Conservation (phyloP, 2,888 invertebrate genomes). For the Tricholauxania praeusta region DNA sequence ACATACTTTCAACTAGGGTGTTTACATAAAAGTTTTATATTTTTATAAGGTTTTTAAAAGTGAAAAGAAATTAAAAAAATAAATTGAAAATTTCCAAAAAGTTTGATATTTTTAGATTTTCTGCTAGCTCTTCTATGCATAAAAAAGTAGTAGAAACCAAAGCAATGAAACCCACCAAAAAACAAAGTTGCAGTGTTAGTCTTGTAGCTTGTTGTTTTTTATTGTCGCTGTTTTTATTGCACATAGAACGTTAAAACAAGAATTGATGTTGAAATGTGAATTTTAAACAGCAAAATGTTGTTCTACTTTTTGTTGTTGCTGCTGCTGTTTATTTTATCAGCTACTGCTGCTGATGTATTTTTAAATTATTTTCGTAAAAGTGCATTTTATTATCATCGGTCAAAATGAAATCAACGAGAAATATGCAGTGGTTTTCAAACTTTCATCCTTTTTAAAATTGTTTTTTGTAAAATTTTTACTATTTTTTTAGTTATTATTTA, state of each 20-base stretch:
- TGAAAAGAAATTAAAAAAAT: neutral
- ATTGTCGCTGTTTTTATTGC: neutral
- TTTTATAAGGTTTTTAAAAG: too few species aligned
- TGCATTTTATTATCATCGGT: neutral
- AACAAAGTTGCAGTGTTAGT: too few species aligned
- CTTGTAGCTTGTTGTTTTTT: neutral
- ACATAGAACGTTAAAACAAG: neutral
- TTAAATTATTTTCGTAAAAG: conserved; percentile 3
- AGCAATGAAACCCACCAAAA: neutral
- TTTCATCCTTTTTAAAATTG: too few species aligned
- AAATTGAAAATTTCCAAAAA: neutral
- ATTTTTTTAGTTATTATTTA: too few species aligned
- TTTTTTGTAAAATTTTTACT: too few species aligned
- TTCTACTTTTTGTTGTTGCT: neutral
- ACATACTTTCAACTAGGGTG: neutral
- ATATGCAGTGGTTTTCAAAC: too few species aligned
- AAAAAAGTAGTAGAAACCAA: neutral
- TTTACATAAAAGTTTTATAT: neutral
- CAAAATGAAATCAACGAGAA: too few species aligned
- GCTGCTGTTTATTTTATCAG: too few species aligned
- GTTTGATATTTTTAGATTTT: neutral
- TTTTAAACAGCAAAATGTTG: conserved; percentile 2
- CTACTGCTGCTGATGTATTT: conserved; percentile 2
- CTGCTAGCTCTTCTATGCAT: neutral
- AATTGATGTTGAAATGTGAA: conserved; percentile 17